Evolutionary conservation across 1,140 invertebrate genomes (phyloP), one percentile per base, ranked within the genome.

Genomic region (Chironomus tepperi): DNA sequence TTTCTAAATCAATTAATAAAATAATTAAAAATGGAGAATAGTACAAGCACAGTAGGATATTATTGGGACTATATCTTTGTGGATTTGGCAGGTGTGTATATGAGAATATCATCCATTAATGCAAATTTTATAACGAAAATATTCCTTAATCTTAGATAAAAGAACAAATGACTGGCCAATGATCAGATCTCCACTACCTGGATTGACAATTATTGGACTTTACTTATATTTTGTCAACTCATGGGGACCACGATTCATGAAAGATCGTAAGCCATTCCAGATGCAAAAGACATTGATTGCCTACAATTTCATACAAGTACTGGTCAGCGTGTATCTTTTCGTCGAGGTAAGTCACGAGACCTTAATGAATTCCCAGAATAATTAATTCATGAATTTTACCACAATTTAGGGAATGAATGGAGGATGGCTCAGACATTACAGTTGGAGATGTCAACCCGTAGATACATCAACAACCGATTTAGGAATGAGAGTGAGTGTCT

Each of bases 81-180:
- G 43, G 87, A 88, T 73, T 76, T 88, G 77, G 85, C 86, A 57
- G 87, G 87, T 88, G 79, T 84, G 77, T 74, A 72, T 3, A 64
- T 19, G 5, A 42, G 34, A 67, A 18, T 15, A n/a, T 18, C 47
- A 21, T 43, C 3, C 34, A 16, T 9, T 67, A 43, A 76, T 73
- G n/a, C 42, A 70, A 65, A 67, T 19, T 57, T n/a, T n/a, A n/a
- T n/a, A n/a, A n/a, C n/a, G 15, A 12, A 43, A 72, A 67, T 74
- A 43, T 72, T 77, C 16, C 75, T 73, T 18, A 43, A 70, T 18
- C 74, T 72, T 81, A 93, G 93, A 95, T 88, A 86, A 86, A 5
- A 87, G 94, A 77, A 93, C 93, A 47, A 91, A 89, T 77, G 88
- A 94, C 76, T 96, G 93, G 93, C 90, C 92, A 76, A 82, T 96